Conservation (phyloP, 1,140 invertebrate species). For the Lucilia sericata region DNA sequence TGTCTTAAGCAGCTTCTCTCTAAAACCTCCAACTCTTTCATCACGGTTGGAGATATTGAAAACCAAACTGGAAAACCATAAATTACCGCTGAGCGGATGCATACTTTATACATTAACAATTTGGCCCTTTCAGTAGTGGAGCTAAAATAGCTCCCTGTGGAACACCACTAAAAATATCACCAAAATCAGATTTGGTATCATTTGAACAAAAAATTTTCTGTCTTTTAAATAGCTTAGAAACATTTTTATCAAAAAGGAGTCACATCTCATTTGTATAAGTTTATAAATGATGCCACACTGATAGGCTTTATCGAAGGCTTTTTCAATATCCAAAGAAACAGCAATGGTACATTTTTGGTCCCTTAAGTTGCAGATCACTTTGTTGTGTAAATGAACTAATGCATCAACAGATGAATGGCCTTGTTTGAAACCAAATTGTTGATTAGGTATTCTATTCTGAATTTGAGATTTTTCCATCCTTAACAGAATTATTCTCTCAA, state of each 20-base stretch:
- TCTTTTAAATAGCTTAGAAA: too few relatives aligned
- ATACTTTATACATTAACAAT: too few relatives aligned
- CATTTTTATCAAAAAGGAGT: too few relatives aligned
- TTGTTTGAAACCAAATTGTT: too few relatives aligned
- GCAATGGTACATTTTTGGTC: constrained; percentile 21
- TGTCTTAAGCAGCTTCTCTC: too few relatives aligned
- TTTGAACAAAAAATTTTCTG: background rate
- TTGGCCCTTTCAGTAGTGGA: background rate
- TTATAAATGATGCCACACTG: too few relatives aligned
- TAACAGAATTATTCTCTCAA: background rate
- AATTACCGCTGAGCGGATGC: too few relatives aligned
- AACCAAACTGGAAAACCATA: too few relatives aligned
- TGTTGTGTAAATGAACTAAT: background rate
- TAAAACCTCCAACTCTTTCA: too few relatives aligned
- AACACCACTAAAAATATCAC: background rate
- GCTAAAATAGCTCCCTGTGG: background rate
- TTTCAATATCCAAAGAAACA: constrained; percentile 31
- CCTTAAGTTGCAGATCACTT: constrained; percentile 16
- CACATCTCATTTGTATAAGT: too few relatives aligned
- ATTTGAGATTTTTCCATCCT: background rate
- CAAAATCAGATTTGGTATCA: background rate
- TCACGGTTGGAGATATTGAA: too few relatives aligned
- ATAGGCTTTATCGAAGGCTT: too few relatives aligned
- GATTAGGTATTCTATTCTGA: background rate
- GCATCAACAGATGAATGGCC: background rate